phyloP scores from a whole-genome alignment of 2,797 vertebrate genomes.

The Carduelis carduelis region DNA sequence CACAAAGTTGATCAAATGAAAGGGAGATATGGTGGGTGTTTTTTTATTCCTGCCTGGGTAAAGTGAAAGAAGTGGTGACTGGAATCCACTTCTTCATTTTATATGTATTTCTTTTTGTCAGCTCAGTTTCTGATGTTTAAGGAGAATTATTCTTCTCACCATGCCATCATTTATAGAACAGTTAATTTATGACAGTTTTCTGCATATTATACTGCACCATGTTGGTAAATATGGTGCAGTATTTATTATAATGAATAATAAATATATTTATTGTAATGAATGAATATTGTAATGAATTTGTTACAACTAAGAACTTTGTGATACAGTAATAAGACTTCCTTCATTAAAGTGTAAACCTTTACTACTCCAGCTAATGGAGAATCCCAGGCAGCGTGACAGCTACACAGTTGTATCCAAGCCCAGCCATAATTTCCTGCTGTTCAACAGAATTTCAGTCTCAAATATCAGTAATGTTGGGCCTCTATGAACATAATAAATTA shows the following conservation, averaged over 20 bases:
- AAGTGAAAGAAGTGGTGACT: neutral
- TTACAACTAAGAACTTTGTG: neutral
- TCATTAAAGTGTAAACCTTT: neutral
- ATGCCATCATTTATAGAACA: neutral
- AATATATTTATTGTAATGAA: too few species aligned
- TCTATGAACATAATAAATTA: neutral
- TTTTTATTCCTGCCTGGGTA: neutral
- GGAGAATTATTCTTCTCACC: neutral
- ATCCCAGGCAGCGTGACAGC: neutral
- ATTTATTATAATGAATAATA: too few species aligned
- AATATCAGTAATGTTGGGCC: neutral
- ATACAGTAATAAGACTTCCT: neutral
- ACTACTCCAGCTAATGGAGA: neutral
- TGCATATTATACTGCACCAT: neutral
- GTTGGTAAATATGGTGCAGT: neutral
- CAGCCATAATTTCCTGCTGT: neutral
- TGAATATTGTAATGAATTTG: neutral
- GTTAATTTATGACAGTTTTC: neutral
- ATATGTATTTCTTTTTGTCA: neutral
- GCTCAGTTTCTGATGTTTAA: neutral
- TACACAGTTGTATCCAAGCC: neutral
- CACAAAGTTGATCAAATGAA: neutral
- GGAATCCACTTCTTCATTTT: neutral
- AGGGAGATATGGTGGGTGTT: rapidly evolving
- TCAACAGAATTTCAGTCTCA: neutral